These are phyloP conservation scores for Hetaerina titia DNA, from an alignment of 2,888 invertebrate genomes.

Conservation along the genomic window DNA sequence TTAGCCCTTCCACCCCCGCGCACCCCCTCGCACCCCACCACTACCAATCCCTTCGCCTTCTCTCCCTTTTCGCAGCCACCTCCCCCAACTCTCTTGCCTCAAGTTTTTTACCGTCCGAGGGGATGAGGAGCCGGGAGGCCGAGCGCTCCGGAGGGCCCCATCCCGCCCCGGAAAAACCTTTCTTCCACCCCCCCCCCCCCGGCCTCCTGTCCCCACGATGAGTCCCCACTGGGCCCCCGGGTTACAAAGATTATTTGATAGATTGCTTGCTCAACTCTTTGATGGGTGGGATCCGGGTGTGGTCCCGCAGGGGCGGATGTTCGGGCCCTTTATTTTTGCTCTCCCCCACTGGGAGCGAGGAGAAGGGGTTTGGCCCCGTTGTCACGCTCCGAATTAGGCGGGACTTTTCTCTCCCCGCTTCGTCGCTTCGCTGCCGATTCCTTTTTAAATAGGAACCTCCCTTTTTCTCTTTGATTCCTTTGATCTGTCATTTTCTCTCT, in stretches of 20 bases:
- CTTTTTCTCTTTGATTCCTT: not conserved
- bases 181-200: not conserved
- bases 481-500: not conserved
- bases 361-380: not conserved
- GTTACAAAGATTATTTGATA: conserved; percentile 57
- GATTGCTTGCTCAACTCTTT: conserved; percentile 63
- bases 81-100: not conserved
- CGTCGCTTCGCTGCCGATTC: not conserved
- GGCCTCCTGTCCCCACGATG: not conserved
- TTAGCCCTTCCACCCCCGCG: not conserved
- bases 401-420: not conserved
- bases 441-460: not conserved
- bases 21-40: not conserved
- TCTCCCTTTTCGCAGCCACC: not conserved
- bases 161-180: not conserved
- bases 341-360: not conserved
- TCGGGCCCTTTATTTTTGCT: not conserved
- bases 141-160: not conserved
- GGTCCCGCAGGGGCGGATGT: not conserved
- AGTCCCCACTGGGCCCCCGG: not conserved
- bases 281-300: conserved; percentile 2
- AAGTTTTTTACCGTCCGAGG: not conserved
- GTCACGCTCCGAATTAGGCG: conserved; percentile 1
- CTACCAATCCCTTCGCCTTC: not conserved
- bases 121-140: not conserved